Conservation (phyloP, 2,797 vertebrate species). For the Periophthalmus magnuspinnatus region DNA sequence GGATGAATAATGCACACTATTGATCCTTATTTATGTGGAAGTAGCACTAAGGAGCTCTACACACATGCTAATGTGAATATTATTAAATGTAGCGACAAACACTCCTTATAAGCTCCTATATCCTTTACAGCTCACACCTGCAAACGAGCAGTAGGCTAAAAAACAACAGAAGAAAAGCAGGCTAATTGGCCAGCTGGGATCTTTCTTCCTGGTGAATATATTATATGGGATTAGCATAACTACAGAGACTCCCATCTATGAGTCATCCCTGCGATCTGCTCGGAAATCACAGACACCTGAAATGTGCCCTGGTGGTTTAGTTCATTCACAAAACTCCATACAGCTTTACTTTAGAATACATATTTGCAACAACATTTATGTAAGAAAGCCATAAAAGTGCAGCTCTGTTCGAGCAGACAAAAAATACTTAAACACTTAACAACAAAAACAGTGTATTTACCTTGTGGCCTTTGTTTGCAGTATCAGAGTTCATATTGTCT, state of each 20-base stretch:
- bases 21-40: background rate
- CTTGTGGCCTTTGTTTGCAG: slow-evolving; percentile 87
- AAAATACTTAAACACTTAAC: background rate
- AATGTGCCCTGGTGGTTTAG: slow-evolving; percentile 26
- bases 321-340: slow-evolving; percentile 36
- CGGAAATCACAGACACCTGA: slow-evolving; percentile 20
- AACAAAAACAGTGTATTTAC: slow-evolving; percentile 68
- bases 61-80: background rate
- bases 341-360: background rate
- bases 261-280: slow-evolving; percentile 50
- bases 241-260: slow-evolving; percentile 67
- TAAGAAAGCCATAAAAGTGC: background rate
- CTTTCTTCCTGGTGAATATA: slow-evolving; percentile 67
- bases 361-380: background rate
- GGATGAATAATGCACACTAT: background rate
- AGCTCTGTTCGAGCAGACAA: background rate
- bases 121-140: slow-evolving; percentile 44
- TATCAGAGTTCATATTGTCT: slow-evolving; percentile 86
- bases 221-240: slow-evolving; percentile 68
- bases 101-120: slow-evolving; percentile 17
- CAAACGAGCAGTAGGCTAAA: slow-evolving; percentile 36
- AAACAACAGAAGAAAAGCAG: slow-evolving; percentile 64
- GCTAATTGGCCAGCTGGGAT: slow-evolving; percentile 68
- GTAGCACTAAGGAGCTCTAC: background rate
- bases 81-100: slow-evolving; percentile 12